Evolutionary conservation across 2,888 invertebrate species (phyloP).

Genomic region (Lasioglossum figueresi): DNA sequence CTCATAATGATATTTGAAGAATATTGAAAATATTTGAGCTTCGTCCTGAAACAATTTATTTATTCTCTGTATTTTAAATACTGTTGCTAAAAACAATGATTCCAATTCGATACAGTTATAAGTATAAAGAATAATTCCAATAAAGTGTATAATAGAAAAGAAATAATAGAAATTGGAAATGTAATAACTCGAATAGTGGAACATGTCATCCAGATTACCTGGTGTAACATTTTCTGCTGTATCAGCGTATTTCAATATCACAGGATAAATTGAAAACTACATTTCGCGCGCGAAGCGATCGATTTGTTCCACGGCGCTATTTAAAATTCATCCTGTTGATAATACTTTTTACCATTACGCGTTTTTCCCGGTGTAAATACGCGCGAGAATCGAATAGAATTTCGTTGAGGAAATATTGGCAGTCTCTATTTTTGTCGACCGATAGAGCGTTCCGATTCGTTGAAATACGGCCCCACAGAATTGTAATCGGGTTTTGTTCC

Average conservation of each 20-base stretch:
- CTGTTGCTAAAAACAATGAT: too few species aligned
- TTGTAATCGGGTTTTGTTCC: slow-evolving; percentile 55
- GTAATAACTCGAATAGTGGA: background rate
- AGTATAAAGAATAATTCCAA: too few species aligned
- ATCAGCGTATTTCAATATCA: background rate
- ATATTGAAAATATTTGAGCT: too few species aligned
- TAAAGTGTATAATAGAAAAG: too few species aligned
- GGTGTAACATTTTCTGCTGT: background rate
- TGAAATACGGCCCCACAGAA: slow-evolving; percentile 49
- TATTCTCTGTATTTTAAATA: background rate
- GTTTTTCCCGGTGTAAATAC: slow-evolving; percentile 23
- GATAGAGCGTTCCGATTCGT: slow-evolving; percentile 30
- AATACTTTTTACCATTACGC: slow-evolving; percentile 15
- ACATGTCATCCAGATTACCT: background rate
- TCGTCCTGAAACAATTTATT: background rate
- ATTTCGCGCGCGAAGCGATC: background rate
- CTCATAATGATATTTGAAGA: too few species aligned
- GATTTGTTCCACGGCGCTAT: background rate
- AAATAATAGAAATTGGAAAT: background rate
- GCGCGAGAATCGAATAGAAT: slow-evolving; percentile 29
- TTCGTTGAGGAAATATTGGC: slow-evolving; percentile 50
- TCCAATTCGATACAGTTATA: too few species aligned
- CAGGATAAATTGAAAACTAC: background rate
- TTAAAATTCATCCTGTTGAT: slow-evolving; percentile 37
- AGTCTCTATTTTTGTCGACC: slow-evolving; percentile 39